A percentile compares a stretch with the other conserved stretches of the same genome.
Evolutionary conservation across 1,140 invertebrate genomes (phyloP).

Genomic region (Frieseomelitta varia): DNA sequence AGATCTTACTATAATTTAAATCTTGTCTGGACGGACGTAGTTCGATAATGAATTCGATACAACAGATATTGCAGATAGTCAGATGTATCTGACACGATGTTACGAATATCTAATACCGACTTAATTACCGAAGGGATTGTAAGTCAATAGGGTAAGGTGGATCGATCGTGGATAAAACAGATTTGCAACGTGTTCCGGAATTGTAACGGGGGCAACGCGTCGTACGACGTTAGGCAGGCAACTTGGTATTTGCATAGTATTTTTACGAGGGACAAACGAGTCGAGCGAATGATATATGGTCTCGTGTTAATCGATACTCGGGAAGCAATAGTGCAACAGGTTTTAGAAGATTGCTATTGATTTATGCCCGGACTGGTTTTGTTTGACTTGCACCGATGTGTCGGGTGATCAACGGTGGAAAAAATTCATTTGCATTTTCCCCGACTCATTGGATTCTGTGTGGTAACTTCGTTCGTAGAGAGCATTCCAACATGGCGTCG

Average conservation of each 20-base stretch:
- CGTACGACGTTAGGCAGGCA: neutral
- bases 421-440: neutral
- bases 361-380: slow-evolving; percentile 1
- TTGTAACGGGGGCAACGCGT: neutral
- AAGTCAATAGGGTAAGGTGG: neutral
- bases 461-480: neutral
- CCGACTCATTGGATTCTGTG: neutral
- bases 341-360: slow-evolving; percentile 29
- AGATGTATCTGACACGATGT: no score
- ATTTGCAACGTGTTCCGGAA: neutral
- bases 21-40: no score
- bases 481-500: neutral
- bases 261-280: slow-evolving; percentile 4
- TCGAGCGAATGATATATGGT: slow-evolving; percentile 16
- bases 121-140: neutral
- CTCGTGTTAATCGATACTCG: slow-evolving; percentile 21
- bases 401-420: neutral
- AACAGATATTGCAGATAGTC: no score
- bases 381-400: neutral
- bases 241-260: slow-evolving; percentile 8
- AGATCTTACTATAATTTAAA: no score
- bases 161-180: neutral
- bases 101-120: no score
- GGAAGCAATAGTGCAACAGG: slow-evolving; percentile 40
- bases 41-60: no score